Base-by-base conservation (phyloP, 2,888 invertebrate species). In the Lochmaea crataegi region DNA sequence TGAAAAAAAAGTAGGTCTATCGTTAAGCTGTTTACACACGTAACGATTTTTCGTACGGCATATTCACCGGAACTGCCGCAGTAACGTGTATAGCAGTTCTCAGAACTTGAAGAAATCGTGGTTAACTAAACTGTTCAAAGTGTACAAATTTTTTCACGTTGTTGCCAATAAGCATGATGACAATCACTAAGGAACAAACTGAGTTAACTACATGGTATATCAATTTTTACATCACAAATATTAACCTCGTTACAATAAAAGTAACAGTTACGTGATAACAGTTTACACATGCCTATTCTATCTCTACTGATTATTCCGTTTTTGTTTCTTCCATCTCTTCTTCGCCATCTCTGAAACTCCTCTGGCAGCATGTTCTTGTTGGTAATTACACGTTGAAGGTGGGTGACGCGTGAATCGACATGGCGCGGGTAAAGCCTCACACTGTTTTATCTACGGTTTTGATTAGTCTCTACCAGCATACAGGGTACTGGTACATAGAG, bases 341-440 rank as follows among this genome's bases (percentile, higher is more conserved):
- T 63, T 63, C 42, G n/a, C 42, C 16, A 42, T 38, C 42, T 63
- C 16, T 5, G 18, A n/a, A 63, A 41, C 61, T 63, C 67, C 58
- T n/a, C 26, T 58, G 58, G 58, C 66, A 38, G 67, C 67, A 67
- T 67, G 67, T 67, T 67, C 45, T 67, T 67, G 67, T 58, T 67
- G 58, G 58, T 67, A 67, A 67, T 67, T 58, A 67, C 45, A 67
- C 42, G 45, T n/a, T 18, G 58, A 67, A 67, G 67, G 67, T 67
- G 67, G 67, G 51, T 67, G 58, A 67, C 67, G 67, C 67, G 67
- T 67, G 67, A 67, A 67, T 67, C 45, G 57, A 67, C 67, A 58
- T 45, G 26, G 45, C 22, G 18, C 58, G 53, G 53, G 16, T 26
- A 67, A 58, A 67, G 67, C 14, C 56, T 65, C 58, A 45, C 51